Base-by-base conservation (phyloP, 2,113 vertebrate species). In the Hirundichthys speculiger region DNA sequence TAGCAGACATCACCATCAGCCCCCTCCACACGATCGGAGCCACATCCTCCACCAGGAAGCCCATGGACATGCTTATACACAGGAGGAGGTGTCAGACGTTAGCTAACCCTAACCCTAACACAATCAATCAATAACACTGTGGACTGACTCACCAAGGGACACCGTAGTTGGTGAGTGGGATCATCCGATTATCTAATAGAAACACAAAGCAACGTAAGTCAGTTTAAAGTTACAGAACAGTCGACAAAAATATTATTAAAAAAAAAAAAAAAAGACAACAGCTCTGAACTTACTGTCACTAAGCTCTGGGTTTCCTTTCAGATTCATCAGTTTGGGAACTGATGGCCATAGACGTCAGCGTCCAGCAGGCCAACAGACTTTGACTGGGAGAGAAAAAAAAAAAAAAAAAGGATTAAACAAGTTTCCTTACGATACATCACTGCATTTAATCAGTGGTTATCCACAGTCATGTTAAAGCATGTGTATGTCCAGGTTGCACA, bases 1-100 rank as follows among this genome's bases (percentile, higher is more conserved):
- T 77, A 8, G 96, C 98, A 64, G 96, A 98, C 97, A 99, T 99
- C 22, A 99, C 97, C 96, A 98, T 98, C 76, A 97, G 94, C 0
- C 98, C 97, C 74, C 97, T 90, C 98, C 98, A 99, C 38, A 98
- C 93, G 73, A 99, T 84, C 0, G 96, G 96, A 14, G 94, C 88
- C 12, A 84, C 86, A 14, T 99, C 97, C 73, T 96, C 96, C 85
- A 99, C 85, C 82, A 99, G 91, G 84, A 99, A 99, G 13, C 98
- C 98, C 95, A 99, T 98, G 6, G 98, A 99, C 96, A 99, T 99
- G 83, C 98, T 99, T 89, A 27, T 4, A 46, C 12, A 50, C 13
- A n/a, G 9, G 48, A 47, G 14, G 9, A 11, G 14, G 1, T 6
- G 22, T 34, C n/a, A 13, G 11, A n/a, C n/a, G n/a, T n/a, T n/a